Evolutionary conservation across 2,797 vertebrate genomes (phyloP), one percentile per base, ranked within the genome.

Genomic region (Crocidura indochinensis): DNA sequence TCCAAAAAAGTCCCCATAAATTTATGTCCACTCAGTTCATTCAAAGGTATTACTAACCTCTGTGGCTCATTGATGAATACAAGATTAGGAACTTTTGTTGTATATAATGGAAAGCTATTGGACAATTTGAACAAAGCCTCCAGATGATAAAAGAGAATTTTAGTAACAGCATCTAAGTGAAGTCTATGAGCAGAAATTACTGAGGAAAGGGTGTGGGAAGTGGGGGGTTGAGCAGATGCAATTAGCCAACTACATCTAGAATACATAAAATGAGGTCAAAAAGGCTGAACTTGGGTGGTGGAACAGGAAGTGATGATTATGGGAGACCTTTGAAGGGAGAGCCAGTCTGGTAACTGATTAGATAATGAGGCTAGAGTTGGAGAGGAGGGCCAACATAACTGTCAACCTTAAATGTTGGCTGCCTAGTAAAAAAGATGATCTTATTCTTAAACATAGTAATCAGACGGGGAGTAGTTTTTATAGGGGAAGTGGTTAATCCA

Each of bases 301-400:
- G 86, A 77, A 74, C 91, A 94, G 96, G 95, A 96, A 95, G 86
- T 72, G 69, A 84, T 88, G 93, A 92, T 93, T 95, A 77, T 29
- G 44, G 85, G 73, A 90, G 86, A 95, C 69, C 94, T 96, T 96
- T 96, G 93, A 95, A 95, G 91, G 56, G 77, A 96, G 94, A 94
- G 80, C 81, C 93, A 92, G 87, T 94, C 80, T 90, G 74, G 94
- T 91, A 75, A 90, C 88, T 90, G 96, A 96, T 96, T 95, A 96
- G 94, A 96, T 94, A 92, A 69, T 44, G 77, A 81, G 38, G 71
- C n/a, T 85, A 17, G 69, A 91, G 26, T 69, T 20, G 87, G 78
- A 84, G 87, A 92, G 88, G 78, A 91, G 38, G 10, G 90, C 86
- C 94, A 92, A 93, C 94, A 95, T 88, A 95, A 96, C 88, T 92